Evolutionary conservation across 2,888 invertebrate genomes (phyloP).

Genomic region (Rhogogaster chlorosoma): DNA sequence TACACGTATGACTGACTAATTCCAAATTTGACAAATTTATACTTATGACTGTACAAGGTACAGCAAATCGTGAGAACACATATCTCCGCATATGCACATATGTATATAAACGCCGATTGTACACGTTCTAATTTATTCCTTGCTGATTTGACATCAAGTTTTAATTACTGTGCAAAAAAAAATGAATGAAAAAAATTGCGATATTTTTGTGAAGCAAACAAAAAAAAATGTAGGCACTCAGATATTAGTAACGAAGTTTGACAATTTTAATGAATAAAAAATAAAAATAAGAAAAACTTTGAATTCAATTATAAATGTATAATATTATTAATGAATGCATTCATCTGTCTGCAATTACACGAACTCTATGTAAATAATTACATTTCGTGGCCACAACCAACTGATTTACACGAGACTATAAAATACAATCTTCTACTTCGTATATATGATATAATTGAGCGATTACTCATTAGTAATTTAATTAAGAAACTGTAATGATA

Average conservation of each 20-base stretch:
- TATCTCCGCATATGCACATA: not conserved
- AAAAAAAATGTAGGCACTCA: not conserved
- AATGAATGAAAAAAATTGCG: not conserved
- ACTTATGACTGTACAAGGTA: not conserved
- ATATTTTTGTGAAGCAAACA: not conserved
- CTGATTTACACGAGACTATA: not conserved
- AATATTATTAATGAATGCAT: not conserved
- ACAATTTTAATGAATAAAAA: not conserved
- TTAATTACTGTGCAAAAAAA: not conserved
- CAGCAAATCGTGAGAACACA: not conserved
- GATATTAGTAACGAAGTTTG: not conserved
- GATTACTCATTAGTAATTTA: not conserved
- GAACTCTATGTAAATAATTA: too few relatives aligned
- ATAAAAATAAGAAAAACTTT: not conserved
- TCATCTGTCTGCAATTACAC: too few relatives aligned
- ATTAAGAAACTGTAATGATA: not conserved
- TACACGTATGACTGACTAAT: not conserved
- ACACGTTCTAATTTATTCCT: not conserved
- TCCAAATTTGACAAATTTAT: slow-evolving; percentile 12
- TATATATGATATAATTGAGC: not conserved
- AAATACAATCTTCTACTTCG: not conserved
- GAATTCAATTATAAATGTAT: not conserved
- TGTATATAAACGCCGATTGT: not conserved
- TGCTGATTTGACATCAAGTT: not conserved
- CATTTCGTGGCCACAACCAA: not conserved